Conservation (phyloP, 2,113 vertebrate genomes). For the Alouatta palliata region DNA sequence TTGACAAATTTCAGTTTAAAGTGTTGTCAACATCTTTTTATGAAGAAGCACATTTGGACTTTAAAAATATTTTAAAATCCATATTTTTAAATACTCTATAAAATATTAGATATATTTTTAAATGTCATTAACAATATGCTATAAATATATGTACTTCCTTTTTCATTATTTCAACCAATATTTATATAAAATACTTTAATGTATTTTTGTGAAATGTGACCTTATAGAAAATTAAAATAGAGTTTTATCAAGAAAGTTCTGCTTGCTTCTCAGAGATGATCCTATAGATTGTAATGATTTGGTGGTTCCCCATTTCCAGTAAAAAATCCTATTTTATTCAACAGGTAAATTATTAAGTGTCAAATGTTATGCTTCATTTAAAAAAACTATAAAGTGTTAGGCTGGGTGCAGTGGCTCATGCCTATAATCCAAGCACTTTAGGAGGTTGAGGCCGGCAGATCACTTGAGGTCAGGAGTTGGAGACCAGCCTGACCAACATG, state of each 20-base stretch:
- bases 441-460: too few relatives aligned
- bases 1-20: neutral
- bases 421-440: too few relatives aligned
- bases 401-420: too few relatives aligned
- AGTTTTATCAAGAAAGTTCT: neutral
- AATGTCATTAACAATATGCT: neutral
- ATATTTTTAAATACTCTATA: neutral
- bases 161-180: neutral
- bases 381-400: neutral
- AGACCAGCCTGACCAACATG: too few relatives aligned
- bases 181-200: neutral
- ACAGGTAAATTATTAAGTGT: conserved; percentile 3
- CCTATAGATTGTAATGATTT: neutral
- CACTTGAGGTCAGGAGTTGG: too few relatives aligned
- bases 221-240: neutral
- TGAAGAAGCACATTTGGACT: neutral
- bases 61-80: neutral
- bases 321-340: conserved; percentile 10
- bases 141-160: neutral
- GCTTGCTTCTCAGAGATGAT: neutral
- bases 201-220: neutral
- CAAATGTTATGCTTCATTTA: neutral
- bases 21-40: neutral
- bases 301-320: neutral
- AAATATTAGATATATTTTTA: neutral